Evolutionary conservation across 2,888 invertebrate species (phyloP).

Genomic region (Caenorhabditis wallacei): DNA sequence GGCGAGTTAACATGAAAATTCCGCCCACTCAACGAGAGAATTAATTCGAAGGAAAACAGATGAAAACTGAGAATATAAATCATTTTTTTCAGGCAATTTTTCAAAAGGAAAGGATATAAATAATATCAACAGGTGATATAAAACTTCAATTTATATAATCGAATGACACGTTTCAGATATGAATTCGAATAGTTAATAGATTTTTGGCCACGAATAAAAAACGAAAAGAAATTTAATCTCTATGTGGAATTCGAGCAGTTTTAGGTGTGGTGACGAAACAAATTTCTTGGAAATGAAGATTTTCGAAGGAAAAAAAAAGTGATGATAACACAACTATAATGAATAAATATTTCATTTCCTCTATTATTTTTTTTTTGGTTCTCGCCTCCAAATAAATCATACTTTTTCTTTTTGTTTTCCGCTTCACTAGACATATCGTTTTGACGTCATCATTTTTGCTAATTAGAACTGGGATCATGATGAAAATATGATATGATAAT

Average conservation of each 20-base stretch:
- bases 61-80: constrained; percentile 8
- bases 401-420: constrained; percentile 21
- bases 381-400: constrained; percentile 9
- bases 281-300: not conserved
- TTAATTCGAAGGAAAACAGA: not conserved
- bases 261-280: constrained; percentile 8
- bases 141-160: not conserved
- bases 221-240: constrained; percentile 19
- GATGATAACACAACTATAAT: not conserved
- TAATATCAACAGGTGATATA: constrained; percentile 21
- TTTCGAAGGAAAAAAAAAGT: not conserved
- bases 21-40: not conserved
- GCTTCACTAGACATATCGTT: constrained; percentile 30
- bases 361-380: not conserved
- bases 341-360: not conserved
- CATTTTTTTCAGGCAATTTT: not conserved
- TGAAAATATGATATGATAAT: not conserved
- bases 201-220: not conserved
- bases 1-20: not conserved
- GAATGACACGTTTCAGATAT: not conserved
- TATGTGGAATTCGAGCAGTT: constrained; percentile 16
- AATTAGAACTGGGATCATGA: constrained; percentile 14
- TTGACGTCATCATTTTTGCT: constrained; percentile 25
- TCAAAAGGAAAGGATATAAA: constrained; percentile 8
- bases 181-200: not conserved